These are phyloP conservation scores for Palythoa grandiflora DNA, from an alignment of 92 coral and sea anemone species.

Conservation along the genomic window DNA sequence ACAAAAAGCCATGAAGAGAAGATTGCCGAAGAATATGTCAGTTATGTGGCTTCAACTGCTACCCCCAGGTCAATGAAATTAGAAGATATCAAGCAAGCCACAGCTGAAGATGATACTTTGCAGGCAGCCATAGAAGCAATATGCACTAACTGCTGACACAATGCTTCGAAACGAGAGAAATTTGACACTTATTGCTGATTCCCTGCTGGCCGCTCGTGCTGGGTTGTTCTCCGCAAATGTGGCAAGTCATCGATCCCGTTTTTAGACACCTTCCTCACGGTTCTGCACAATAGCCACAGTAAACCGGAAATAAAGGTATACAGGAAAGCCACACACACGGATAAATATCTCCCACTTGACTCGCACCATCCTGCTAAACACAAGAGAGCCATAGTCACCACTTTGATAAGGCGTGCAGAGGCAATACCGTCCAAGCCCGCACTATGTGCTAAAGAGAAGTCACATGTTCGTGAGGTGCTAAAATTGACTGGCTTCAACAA, in stretches of 20 bases:
- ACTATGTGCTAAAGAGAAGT: background rate
- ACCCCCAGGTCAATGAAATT: background rate
- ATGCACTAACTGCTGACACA: constrained; percentile 14
- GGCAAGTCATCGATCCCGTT: background rate
- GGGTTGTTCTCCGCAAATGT: background rate
- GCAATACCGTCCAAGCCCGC: background rate
- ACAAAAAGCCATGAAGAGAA: background rate
- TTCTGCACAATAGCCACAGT: background rate
- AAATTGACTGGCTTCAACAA: background rate
- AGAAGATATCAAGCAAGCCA: background rate
- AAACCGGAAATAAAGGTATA: background rate
- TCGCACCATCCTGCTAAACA: background rate
- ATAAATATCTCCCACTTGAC: background rate
- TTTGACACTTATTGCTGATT: too few species aligned
- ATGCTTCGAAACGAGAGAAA: background rate
- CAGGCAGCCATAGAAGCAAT: constrained; percentile 26
- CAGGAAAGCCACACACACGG: background rate
- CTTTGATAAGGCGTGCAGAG: background rate
- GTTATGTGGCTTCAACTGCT: background rate
- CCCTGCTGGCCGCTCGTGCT: too few species aligned
- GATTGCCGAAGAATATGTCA: background rate
- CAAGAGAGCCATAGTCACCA: background rate
- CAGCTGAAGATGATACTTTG: background rate
- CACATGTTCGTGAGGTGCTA: background rate
- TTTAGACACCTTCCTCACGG: background rate